Percentiles rank a stretch among this genome's conserved stretches.
phyloP scores from a whole-genome alignment of 2,888 invertebrate species.

The Drosophila pegasa region DNA sequence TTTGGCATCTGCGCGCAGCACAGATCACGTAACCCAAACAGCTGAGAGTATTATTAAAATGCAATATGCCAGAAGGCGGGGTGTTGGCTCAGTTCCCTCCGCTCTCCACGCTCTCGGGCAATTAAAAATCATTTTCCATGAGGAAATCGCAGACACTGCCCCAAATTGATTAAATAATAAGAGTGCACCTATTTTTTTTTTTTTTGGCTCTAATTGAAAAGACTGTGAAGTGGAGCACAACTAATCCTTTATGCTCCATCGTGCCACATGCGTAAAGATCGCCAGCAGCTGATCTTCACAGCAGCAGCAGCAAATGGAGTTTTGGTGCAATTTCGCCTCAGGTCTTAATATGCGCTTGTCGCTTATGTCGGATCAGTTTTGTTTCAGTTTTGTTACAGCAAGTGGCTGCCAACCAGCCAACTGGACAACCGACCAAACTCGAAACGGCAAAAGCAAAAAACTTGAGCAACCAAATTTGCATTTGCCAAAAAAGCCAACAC shows the following conservation, averaged over 20 bases:
- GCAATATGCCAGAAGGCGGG: constrained; percentile 59
- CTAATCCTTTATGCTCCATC: constrained; percentile 45
- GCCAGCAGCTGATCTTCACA: constrained; percentile 48
- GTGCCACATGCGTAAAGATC: constrained; percentile 58
- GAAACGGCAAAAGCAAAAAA: constrained; percentile 48
- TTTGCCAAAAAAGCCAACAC: constrained; percentile 26
- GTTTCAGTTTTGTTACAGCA: constrained; percentile 58
- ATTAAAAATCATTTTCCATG: constrained; percentile 75
- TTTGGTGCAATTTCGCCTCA: constrained; percentile 38
- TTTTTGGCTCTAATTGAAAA: constrained; percentile 60
- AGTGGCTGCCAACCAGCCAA: constrained; percentile 24
- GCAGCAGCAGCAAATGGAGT: constrained; percentile 13
- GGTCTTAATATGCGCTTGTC: constrained; percentile 47
- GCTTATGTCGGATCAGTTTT: constrained; percentile 70
- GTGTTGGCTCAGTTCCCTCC: constrained; percentile 40
- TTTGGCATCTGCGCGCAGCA: constrained; percentile 47
- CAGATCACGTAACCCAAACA: constrained; percentile 63
- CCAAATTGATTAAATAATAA: constrained; percentile 71
- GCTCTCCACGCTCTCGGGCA: constrained; percentile 35
- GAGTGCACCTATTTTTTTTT: not conserved
- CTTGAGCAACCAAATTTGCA: constrained; percentile 74
- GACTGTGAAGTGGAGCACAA: constrained; percentile 20
- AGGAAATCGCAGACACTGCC: constrained; percentile 59
- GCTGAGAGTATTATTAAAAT: constrained; percentile 67
- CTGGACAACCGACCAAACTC: constrained; percentile 57